phyloP scores from a whole-genome alignment of 2,888 invertebrate species.

The Trissolcus japonicus region DNA sequence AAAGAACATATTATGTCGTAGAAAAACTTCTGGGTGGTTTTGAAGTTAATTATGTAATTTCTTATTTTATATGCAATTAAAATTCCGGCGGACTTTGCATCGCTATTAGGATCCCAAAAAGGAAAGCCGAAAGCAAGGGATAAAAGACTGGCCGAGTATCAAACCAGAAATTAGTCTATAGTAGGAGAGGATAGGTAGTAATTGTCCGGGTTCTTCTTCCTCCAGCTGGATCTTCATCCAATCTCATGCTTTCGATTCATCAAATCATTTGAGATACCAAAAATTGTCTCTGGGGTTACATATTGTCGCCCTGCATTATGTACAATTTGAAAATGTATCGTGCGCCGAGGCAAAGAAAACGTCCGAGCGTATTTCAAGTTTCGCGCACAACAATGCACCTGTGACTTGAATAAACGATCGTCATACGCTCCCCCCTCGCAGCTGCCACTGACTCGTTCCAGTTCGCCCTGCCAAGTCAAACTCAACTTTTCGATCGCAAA shows the following conservation, averaged over 20 bases:
- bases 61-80: not conserved
- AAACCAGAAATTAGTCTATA: too few relatives aligned
- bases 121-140: too few relatives aligned
- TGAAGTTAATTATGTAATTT: too few relatives aligned
- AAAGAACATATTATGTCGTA: too few relatives aligned
- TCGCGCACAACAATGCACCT: conserved; percentile 57
- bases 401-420: conserved; percentile 58
- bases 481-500: conserved; percentile 28
- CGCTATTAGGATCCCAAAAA: too few relatives aligned
- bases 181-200: too few relatives aligned
- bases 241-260: too few relatives aligned
- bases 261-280: too few relatives aligned
- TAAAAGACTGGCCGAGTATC: too few relatives aligned
- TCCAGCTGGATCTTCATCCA: too few relatives aligned
- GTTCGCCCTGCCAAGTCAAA: conserved; percentile 36
- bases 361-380: conserved; percentile 56
- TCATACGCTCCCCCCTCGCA: conserved; percentile 30
- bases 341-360: conserved; percentile 39
- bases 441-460: conserved; percentile 35
- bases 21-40: too few relatives aligned
- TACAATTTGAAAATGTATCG: conserved; percentile 34
- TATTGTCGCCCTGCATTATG: conserved; percentile 44
- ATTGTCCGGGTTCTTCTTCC: too few relatives aligned
- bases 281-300: conserved; percentile 18
- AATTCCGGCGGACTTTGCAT: not conserved